Base-by-base conservation (phyloP, 2,888 invertebrate species). In the Choristoneura rosaceana region DNA sequence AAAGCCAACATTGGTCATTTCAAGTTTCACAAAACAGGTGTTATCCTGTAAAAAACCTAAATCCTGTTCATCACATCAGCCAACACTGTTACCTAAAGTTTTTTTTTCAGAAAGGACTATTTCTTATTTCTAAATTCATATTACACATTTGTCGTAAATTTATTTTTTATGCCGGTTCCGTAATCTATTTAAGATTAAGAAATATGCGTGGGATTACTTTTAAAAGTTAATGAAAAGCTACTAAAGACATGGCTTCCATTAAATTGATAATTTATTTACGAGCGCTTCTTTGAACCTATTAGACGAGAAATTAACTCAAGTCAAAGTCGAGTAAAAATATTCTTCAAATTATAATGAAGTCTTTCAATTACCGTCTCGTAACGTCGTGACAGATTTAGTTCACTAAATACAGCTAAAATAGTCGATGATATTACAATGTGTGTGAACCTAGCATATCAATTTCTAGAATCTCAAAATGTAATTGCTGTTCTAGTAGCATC, bases 261-360 rank as follows among this genome's bases (percentile, higher is more conserved):
- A 43, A 38, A 61, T 12, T 43, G 61, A 55, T 55, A 55, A 55
- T 55, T 55, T 55, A 55, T 12, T 55, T 12, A 55, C 55, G 55
- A 55, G 55, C 12, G 55, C 25, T 55, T 55, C 25, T 25, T 55
- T 55, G 55, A 55, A 55, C 55, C 25, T 10, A 55, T 55, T 55
- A 55, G 25, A 25, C 25, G 12, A 55, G 55, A 55, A 55, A 55
- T 55, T 55, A 55, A 52, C 17, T 55, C 8, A 55, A 25, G 55
- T 55, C 55, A 55, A 55, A 25, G 55, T 55, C 55, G 25, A 25
- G 55, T 25, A 25, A 55, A 55, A 55, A 55, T 25, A 55, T 55
- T 55, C 25, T 55, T 9, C 10, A 25, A 55, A 17, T 52, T 52
- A 17, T 55, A 55, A 25, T 55, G 3, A 7, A 25, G 17, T 25